Conservation (phyloP, 2,797 vertebrate species). For the Myiothlypis chrysogaster region DNA sequence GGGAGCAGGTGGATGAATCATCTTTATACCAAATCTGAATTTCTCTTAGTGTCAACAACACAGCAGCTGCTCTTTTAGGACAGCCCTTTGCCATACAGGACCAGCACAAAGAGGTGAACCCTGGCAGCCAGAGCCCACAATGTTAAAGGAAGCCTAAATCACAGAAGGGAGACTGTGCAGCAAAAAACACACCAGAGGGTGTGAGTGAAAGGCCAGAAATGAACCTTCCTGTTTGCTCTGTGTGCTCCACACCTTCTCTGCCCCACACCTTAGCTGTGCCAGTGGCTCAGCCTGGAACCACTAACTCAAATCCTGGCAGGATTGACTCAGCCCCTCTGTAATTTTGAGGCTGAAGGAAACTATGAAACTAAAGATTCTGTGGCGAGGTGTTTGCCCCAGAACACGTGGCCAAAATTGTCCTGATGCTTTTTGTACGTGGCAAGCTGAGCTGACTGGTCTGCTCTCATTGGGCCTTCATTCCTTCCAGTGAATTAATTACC, state of each 20-base stretch:
- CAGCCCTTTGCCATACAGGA: neutral
- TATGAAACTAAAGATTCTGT: neutral
- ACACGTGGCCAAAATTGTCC: neutral
- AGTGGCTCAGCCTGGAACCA: constrained; percentile 2
- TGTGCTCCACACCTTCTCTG: constrained; percentile 28
- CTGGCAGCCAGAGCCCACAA: neutral
- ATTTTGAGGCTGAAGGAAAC: constrained; percentile 11
- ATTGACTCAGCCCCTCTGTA: neutral
- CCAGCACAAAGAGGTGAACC: neutral
- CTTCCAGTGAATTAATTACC: neutral
- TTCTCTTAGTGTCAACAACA: neutral
- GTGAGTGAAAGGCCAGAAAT: neutral
- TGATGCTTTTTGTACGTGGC: neutral
- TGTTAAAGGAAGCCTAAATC: neutral
- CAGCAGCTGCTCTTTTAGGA: neutral
- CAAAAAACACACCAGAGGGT: neutral
- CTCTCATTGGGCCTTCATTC: neutral
- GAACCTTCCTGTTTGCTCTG: constrained; percentile 36
- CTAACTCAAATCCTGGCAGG: neutral
- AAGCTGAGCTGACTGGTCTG: neutral
- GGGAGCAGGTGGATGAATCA: neutral
- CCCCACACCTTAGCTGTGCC: neutral
- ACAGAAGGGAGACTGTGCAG: constrained; percentile 5
- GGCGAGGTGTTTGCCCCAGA: neutral
- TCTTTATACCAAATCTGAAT: neutral